Evolutionary conservation across 2,888 invertebrate genomes (phyloP), one percentile per base, ranked within the genome.

Genomic region (Ectobius pallidus): DNA sequence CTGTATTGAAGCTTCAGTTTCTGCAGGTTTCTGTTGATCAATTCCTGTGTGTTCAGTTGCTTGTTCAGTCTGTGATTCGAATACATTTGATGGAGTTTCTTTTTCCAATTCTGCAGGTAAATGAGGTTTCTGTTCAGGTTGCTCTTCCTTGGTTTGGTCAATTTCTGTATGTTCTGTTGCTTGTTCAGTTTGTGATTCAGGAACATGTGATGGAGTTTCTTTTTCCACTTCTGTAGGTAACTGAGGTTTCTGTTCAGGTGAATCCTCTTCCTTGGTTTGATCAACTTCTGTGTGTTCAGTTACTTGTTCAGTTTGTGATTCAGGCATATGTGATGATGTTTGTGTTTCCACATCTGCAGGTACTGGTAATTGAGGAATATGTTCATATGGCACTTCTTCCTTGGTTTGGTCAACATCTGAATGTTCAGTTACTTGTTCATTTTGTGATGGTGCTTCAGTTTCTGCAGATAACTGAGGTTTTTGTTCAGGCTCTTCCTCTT

Each of bases 61-160:
- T 14, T 39, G 42, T 39, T 39, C 42, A n/a, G 49, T 2, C 20
- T 20, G 18, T 16, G 49, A 20, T 9, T 11, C n/a, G 22, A n/a
- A 22, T 49, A 1, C 49, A 7, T n/a, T 9, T 14, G 49, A 14
- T n/a, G 9, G 49, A 2, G n/a, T n/a, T n/a, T n/a, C n/a, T n/a
- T n/a, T 34, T 42, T 71, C 76, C 20, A 74, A 52, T 11, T 70
- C 55, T 16, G 49, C 16, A 22, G 70, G 75, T 30, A 65, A 25
- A 32, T 49, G 73, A n/a, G n/a, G n/a, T n/a, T n/a, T n/a, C n/a
- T 46, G 55, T 69, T 20, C 74, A 68, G 22, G 71, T 69, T 11
- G 74, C 71, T 25, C 3, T 7, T 73, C 69, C 34, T 69, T 62
- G 30, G 63, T 71, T 55, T 70, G 30, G 11, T 16, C 42, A 1